phyloP scores from a whole-genome alignment of 2,113 vertebrate species.

The Prunella himalayana region DNA sequence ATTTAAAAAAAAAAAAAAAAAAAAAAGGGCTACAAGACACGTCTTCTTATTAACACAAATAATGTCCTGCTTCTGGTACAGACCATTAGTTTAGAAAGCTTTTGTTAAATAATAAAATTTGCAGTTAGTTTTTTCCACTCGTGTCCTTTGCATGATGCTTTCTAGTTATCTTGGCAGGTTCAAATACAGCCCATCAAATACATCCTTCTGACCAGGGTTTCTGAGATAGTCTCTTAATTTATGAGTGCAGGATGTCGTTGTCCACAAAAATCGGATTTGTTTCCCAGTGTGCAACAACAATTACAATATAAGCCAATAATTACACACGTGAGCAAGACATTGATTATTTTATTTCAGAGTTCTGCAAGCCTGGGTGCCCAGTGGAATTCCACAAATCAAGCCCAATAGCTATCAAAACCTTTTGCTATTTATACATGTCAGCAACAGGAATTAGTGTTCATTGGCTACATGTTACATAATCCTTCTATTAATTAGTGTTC shows the following conservation, averaged over 20 bases:
- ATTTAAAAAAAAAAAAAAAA: too few species aligned
- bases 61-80: not conserved
- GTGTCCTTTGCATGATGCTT: not conserved
- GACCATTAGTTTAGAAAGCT: too few species aligned
- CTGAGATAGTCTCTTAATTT: accelerated
- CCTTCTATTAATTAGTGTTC: not conserved
- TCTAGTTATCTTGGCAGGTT: not conserved
- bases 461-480: accelerated
- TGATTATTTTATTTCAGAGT: not conserved
- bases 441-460: not conserved
- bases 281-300: not conserved
- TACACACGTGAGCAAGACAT: not conserved
- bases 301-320: not conserved
- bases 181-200: accelerated
- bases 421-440: not conserved
- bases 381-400: not conserved
- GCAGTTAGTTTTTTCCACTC: not conserved
- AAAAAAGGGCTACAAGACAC: too few species aligned
- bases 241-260: accelerated
- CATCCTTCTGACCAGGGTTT: not conserved
- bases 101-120: not conserved
- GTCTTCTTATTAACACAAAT: too few species aligned
- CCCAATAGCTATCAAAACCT: not conserved
- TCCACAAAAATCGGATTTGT: not conserved
- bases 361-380: not conserved